A percentile compares a stretch with the other conserved stretches of the same genome.
phyloP scores from a whole-genome alignment of 2,888 invertebrate genomes.

The Phorcus lineatus region DNA sequence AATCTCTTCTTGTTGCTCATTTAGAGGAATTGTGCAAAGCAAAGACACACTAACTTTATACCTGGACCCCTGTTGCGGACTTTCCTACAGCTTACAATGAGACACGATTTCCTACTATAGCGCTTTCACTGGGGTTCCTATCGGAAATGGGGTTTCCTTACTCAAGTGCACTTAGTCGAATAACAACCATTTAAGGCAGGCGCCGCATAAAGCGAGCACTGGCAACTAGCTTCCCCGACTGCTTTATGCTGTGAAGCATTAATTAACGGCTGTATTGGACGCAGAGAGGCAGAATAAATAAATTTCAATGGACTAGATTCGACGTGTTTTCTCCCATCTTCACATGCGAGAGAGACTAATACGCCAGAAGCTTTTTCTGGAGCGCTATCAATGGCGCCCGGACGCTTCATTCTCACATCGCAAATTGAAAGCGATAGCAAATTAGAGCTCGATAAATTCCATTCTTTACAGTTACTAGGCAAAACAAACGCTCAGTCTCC shows the following conservation, averaged over 20 bases:
- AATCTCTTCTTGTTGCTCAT: background rate
- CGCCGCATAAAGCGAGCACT: constrained; percentile 18
- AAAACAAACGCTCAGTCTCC: background rate
- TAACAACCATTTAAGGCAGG: constrained; percentile 19
- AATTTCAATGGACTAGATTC: constrained; percentile 24
- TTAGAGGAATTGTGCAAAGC: background rate
- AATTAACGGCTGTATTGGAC: constrained; percentile 18
- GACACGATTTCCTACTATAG: constrained; percentile 25
- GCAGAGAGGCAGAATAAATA: constrained; percentile 27
- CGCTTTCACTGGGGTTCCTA: constrained; percentile 1
- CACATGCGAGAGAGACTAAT: constrained; percentile 2
- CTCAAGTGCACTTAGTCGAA: constrained; percentile 7
- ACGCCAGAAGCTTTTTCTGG: constrained; percentile 15
- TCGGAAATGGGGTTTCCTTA: constrained; percentile 26
- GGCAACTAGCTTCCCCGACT: background rate
- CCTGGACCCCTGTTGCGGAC: constrained; percentile 14
- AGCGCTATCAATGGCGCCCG: background rate
- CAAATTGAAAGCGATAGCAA: constrained; percentile 19
- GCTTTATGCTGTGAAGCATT: constrained; percentile 19
- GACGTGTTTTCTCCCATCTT: constrained; percentile 21
- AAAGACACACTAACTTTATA: constrained; percentile 5
- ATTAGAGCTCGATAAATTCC: constrained; percentile 16
- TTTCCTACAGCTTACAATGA: constrained; percentile 1
- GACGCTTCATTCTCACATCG: constrained; percentile 6
- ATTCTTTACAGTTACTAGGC: constrained; percentile 16